Percentiles rank a stretch among this genome's conserved stretches.
phyloP scores from a whole-genome alignment of 1,140 invertebrate species.

The Diachasma alloeum region DNA sequence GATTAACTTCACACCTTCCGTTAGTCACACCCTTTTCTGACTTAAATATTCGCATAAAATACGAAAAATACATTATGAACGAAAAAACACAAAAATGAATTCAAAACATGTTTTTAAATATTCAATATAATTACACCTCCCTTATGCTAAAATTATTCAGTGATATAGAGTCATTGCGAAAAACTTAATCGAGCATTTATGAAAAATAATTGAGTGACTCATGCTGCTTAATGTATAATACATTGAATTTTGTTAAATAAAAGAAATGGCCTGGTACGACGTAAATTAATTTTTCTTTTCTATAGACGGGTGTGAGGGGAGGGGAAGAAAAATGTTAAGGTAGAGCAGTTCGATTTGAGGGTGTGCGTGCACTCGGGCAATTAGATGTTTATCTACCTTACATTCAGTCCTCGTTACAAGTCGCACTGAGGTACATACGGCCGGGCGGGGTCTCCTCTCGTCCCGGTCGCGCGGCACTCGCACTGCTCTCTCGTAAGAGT shows the following conservation, averaged over 20 bases:
- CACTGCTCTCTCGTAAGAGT: not conserved
- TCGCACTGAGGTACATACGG: constrained; percentile 6
- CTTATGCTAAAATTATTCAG: not conserved
- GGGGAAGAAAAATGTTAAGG: not conserved
- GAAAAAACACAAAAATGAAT: not conserved
- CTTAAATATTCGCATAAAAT: not conserved
- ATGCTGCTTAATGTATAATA: not conserved
- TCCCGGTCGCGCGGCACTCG: not conserved
- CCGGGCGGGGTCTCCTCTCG: not conserved
- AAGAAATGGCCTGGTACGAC: not conserved
- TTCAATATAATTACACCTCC: not conserved
- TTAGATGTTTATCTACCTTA: constrained; percentile 36
- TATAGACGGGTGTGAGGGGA: not conserved
- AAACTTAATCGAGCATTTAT: not conserved
- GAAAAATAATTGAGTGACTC: not conserved
- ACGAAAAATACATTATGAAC: not conserved
- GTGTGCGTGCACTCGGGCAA: constrained; percentile 33
- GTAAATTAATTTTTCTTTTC: constrained; percentile 8
- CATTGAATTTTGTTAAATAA: not conserved
- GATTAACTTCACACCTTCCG: constrained; percentile 15
- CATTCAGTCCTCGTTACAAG: constrained; percentile 34
- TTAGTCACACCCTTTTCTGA: not conserved
- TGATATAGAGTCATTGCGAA: not conserved
- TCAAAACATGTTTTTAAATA: no score
- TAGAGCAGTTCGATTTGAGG: constrained; percentile 21